These are phyloP conservation scores for Crocuta crocuta DNA, from an alignment of 2,113 vertebrate genomes.

Conservation along the genomic window DNA sequence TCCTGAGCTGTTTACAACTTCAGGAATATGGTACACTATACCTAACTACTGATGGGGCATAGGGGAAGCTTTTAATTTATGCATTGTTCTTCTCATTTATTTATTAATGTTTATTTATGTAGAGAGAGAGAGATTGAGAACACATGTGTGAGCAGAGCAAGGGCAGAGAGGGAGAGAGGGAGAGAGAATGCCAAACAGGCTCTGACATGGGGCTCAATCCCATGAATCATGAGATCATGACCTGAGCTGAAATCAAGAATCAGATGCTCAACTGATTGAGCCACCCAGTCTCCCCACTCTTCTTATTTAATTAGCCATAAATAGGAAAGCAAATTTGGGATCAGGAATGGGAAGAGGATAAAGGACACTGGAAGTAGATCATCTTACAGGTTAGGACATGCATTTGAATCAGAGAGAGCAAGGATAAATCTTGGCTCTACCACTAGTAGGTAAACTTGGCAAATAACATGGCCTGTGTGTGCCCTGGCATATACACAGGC, in stretches of 20 bases:
- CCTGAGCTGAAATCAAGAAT: no score
- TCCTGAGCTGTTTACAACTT: background rate
- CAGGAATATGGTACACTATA: background rate
- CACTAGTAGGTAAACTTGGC: background rate
- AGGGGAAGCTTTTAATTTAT: background rate
- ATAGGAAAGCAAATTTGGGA: background rate
- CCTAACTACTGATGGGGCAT: background rate
- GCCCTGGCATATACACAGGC: background rate
- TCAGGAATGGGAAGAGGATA: background rate
- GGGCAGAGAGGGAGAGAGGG: no score
- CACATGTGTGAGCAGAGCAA: no score
- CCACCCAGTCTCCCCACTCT: background rate
- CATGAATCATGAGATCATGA: no score
- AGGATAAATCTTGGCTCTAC: background rate
- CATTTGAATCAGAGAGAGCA: background rate
- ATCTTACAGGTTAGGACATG: background rate
- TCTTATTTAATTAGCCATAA: conserved; percentile 49
- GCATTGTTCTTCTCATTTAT: background rate
- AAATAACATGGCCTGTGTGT: background rate
- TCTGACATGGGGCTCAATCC: no score
- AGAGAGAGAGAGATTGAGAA: no score
- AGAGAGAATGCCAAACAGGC: no score
- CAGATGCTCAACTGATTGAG: no score
- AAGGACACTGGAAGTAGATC: background rate
- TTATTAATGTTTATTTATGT: no score